These are phyloP conservation scores for Anas bernieri DNA, from an alignment of 2,797 vertebrate species.

Conservation along the genomic window DNA sequence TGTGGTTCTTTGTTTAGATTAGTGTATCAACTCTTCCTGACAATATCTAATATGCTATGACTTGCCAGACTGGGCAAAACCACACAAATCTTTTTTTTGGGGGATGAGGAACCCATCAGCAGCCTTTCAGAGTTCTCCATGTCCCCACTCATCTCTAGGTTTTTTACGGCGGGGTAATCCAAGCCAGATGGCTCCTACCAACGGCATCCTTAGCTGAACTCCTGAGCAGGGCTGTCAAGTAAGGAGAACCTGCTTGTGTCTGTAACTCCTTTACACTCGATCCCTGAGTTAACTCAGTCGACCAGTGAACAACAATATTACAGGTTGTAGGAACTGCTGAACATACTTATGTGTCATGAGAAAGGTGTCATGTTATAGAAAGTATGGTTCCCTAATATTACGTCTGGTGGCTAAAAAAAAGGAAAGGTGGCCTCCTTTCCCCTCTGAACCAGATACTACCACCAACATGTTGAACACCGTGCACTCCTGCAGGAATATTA, in stretches of 20 bases:
- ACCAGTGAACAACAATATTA: not conserved
- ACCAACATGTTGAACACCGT: not conserved
- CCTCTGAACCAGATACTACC: not conserved
- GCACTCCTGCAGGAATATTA: not conserved
- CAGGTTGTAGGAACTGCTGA: not conserved
- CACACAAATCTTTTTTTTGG: not conserved
- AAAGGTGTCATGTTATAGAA: not conserved
- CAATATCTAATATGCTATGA: not conserved
- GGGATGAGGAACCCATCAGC: not conserved
- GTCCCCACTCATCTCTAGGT: not conserved
- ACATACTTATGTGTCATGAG: not conserved
- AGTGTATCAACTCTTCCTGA: not conserved
- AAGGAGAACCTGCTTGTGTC: not conserved
- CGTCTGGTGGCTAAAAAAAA: not conserved
- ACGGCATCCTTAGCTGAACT: slow-evolving; percentile 16
- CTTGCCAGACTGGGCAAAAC: not conserved
- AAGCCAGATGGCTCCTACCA: slow-evolving; percentile 25
- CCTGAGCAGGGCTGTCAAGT: not conserved
- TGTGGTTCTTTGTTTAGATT: not conserved
- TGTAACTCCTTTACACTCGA: not conserved
- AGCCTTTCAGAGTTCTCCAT: not conserved
- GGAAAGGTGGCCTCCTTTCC: not conserved
- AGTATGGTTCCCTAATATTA: not conserved
- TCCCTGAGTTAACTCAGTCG: not conserved
- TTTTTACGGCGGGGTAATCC: not conserved